These are phyloP conservation scores for Apodemus sylvaticus DNA, from an alignment of 2,113 vertebrate genomes.

Conservation along the genomic window DNA sequence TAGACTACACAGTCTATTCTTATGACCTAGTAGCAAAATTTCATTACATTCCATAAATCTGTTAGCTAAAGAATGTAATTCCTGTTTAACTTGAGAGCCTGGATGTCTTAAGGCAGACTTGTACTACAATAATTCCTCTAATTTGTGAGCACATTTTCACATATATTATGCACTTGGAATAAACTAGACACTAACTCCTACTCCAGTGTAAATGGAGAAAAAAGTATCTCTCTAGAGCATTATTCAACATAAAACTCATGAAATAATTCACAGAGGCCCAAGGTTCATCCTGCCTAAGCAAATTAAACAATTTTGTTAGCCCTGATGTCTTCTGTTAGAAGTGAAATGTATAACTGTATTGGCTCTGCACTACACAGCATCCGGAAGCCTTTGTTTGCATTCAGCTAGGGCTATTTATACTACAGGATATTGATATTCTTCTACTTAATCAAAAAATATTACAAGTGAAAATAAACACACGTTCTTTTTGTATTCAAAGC, in stretches of 20 bases:
- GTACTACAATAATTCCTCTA: constrained; percentile 79
- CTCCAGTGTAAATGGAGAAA: constrained; percentile 74
- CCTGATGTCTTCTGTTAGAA: constrained; percentile 73
- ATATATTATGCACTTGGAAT: constrained; percentile 81
- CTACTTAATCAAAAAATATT: constrained; percentile 69
- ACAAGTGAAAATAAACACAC: constrained; percentile 62
- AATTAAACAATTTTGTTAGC: constrained; percentile 82
- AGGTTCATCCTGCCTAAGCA: constrained; percentile 76
- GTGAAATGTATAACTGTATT: constrained; percentile 70
- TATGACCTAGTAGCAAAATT: constrained; percentile 75
- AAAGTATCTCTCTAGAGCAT: constrained; percentile 79
- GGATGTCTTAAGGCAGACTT: constrained; percentile 80
- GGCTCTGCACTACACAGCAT: constrained; percentile 49
- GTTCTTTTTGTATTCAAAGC: constrained; percentile 18
- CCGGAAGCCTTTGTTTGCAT: constrained; percentile 68
- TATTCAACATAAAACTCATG: constrained; percentile 78
- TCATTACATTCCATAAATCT: constrained; percentile 81
- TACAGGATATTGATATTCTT: constrained; percentile 67
- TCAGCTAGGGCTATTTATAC: constrained; percentile 70
- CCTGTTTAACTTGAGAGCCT: constrained; percentile 79
- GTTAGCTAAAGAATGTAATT: constrained; percentile 81
- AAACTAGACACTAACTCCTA: constrained; percentile 79
- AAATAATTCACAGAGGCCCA: constrained; percentile 77
- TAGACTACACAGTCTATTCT: constrained; percentile 71
- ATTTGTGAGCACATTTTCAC: constrained; percentile 79